Conservation (phyloP, 2,113 vertebrate species). For the Cricetomys ansorgei region DNA sequence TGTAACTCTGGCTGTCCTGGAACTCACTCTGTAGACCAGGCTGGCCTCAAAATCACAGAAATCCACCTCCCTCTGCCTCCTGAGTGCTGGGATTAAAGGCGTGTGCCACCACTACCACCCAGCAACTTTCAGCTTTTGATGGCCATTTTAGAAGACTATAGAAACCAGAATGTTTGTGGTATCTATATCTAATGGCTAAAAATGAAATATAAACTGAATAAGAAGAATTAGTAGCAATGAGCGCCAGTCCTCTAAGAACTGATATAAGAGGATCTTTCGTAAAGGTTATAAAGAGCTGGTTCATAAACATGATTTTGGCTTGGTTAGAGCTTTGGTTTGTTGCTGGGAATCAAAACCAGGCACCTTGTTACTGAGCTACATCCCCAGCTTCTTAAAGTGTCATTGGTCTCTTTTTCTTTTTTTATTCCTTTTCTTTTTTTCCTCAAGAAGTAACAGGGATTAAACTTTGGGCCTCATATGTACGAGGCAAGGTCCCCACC, state of each 20-base stretch:
- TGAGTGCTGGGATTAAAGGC: no score
- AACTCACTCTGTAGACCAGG: no score
- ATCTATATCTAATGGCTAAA: not conserved
- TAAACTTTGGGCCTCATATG: not conserved
- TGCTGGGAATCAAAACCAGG: not conserved
- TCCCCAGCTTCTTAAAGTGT: not conserved
- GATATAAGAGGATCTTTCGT: not conserved
- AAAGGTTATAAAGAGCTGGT: not conserved
- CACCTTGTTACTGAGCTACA: no score
- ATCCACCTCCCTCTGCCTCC: no score
- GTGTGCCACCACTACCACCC: no score
- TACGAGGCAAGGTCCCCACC: no score
- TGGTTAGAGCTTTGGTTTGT: not conserved
- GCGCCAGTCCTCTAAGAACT: not conserved
- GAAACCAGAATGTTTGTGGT: not conserved
- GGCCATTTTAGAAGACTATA: not conserved
- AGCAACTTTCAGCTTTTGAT: not conserved
- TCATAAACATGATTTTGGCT: not conserved
- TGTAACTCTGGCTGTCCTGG: no score
- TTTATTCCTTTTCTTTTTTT: not conserved
- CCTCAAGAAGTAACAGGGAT: not conserved
- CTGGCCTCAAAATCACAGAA: no score
- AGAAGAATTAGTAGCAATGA: not conserved
- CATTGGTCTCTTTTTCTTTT: no score
- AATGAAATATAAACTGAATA: not conserved